Evolutionary conservation across 2,797 vertebrate genomes (phyloP).

Genomic region (Pipistrellus kuhlii): DNA sequence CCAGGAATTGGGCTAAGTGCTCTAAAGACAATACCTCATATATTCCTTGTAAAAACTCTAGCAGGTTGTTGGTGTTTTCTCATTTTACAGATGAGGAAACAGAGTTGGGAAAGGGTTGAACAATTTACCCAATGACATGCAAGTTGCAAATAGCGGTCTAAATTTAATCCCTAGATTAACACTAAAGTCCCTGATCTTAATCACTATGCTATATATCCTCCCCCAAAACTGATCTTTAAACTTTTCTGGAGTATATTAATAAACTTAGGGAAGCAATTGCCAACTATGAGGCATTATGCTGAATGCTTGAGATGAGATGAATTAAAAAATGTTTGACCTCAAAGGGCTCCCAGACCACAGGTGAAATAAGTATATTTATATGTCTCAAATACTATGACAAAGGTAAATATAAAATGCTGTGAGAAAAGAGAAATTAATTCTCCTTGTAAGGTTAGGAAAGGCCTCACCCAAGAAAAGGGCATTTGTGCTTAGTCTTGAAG

Average conservation of each 20-base stretch:
- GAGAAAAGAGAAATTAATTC: slow-evolving; percentile 31
- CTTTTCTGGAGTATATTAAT: slow-evolving; percentile 25
- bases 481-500: slow-evolving; percentile 27
- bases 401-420: slow-evolving; percentile 8
- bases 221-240: neutral
- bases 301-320: neutral
- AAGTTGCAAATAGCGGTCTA: slow-evolving; percentile 14
- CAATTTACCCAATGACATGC: neutral
- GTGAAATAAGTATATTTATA: neutral
- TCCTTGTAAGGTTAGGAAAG: slow-evolving; percentile 24
- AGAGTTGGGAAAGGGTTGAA: neutral
- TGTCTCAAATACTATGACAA: neutral
- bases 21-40: slow-evolving; percentile 20
- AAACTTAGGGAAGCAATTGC: slow-evolving; percentile 26
- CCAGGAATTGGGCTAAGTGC: neutral
- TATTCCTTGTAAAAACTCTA: slow-evolving; percentile 28
- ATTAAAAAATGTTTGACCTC: slow-evolving; percentile 10
- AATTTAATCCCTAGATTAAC: slow-evolving; percentile 37
- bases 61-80: neutral
- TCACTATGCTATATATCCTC: neutral
- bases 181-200: slow-evolving; percentile 12
- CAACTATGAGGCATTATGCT: neutral
- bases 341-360: neutral
- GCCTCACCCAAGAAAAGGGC: neutral
- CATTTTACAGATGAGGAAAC: slow-evolving; percentile 22